phyloP scores from a whole-genome alignment of 2,797 vertebrate genomes.

The Lemur catta region DNA sequence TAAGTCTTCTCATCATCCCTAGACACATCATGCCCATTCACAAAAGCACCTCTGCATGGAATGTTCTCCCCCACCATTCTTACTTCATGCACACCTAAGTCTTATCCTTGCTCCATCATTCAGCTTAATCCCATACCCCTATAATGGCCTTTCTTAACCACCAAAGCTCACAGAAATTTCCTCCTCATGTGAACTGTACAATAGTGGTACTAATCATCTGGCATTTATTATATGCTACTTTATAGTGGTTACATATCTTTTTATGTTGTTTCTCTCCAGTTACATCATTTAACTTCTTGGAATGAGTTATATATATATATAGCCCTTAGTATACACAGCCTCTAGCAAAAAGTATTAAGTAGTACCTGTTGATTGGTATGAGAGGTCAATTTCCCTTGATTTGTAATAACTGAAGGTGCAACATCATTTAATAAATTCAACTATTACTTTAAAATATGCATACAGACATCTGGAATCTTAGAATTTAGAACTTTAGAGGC shows the following conservation, averaged over 20 bases:
- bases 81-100: neutral
- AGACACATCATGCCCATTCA: neutral
- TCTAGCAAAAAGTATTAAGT: neutral
- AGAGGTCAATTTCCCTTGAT: neutral
- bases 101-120: neutral
- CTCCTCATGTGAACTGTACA: neutral
- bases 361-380: neutral
- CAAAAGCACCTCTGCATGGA: neutral
- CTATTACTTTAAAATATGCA: neutral
- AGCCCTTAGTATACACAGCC: neutral
- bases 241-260: neutral
- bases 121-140: neutral
- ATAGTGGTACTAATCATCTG: neutral
- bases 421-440: neutral
- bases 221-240: neutral
- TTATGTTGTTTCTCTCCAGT: neutral
- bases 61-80: neutral
- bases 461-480: neutral
- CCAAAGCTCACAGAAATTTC: neutral
- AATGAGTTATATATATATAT: neutral
- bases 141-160: neutral
- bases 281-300: neutral
- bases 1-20: neutral
- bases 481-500: neutral
- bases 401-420: neutral